These are phyloP conservation scores for Montifringilla adamsi DNA, from an alignment of 2,113 vertebrate species.

Conservation along the genomic window DNA sequence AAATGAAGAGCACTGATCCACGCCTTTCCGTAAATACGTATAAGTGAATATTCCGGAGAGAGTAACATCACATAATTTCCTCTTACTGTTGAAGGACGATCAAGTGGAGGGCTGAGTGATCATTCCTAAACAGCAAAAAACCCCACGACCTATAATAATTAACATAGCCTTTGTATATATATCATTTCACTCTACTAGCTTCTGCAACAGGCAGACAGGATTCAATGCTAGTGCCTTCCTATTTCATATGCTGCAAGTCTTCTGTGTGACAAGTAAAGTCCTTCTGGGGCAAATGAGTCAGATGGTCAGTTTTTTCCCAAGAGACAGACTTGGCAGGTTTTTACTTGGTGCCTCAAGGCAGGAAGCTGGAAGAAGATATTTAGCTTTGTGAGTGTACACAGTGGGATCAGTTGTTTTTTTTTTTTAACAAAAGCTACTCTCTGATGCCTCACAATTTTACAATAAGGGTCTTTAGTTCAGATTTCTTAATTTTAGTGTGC, in stretches of 20 bases:
- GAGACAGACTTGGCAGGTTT: neutral
- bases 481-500: neutral
- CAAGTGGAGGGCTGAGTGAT: neutral
- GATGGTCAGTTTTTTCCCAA: neutral
- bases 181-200: neutral
- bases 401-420: neutral
- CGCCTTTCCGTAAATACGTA: neutral
- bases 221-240: neutral
- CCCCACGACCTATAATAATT: neutral
- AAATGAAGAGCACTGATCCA: neutral
- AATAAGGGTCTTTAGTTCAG: neutral
- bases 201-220: neutral
- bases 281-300: conserved; percentile 6
- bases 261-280: neutral
- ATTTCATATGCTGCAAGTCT: neutral
- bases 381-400: neutral
- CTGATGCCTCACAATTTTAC: neutral
- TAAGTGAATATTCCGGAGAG: neutral
- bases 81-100: neutral
- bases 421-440: neutral
- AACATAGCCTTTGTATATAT: neutral
- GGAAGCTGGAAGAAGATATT: neutral
- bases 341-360: neutral
- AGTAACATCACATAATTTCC: neutral
- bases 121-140: neutral